Conservation (phyloP, 1,140 invertebrate genomes). For the Brachystomella parvula region DNA sequence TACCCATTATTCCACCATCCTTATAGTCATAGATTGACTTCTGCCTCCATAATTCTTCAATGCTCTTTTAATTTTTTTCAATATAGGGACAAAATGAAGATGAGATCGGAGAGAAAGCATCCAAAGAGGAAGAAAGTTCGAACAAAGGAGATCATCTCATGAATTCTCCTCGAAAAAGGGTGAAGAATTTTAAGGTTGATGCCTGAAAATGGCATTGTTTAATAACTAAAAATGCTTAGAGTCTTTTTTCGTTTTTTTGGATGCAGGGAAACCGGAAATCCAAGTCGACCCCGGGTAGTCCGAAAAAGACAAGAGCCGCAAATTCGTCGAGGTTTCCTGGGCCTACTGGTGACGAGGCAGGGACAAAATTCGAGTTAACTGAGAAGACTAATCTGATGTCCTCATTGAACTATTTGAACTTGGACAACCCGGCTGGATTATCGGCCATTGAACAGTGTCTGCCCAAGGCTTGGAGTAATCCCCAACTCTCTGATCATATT, state of each 20-base stretch:
- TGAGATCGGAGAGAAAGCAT: conserved; percentile 3
- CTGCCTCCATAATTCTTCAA: neutral
- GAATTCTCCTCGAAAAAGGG: neutral
- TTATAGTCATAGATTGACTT: neutral
- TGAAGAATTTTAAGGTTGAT: neutral
- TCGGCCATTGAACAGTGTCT: conserved; percentile 56
- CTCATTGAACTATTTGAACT: conserved; percentile 48
- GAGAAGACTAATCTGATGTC: conserved; percentile 31
- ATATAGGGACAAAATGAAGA: neutral
- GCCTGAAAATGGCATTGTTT: neutral
- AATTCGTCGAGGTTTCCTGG: too few relatives aligned
- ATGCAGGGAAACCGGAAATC: neutral
- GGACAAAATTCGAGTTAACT: conserved; percentile 27
- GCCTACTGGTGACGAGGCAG: neutral
- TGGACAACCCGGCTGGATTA: conserved; percentile 50
- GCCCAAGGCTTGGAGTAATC: conserved; percentile 67
- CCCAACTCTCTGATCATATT: conserved; percentile 48
- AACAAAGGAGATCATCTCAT: neutral
- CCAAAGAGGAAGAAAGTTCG: neutral
- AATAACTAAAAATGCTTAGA: too few relatives aligned
- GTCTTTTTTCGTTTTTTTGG: neutral
- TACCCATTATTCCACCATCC: neutral
- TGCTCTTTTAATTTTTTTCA: neutral
- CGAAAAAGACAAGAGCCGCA: conserved; percentile 12
- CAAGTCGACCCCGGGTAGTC: neutral